Conservation (phyloP, 1,140 invertebrate species). For the Drosophila paulistorum region DNA sequence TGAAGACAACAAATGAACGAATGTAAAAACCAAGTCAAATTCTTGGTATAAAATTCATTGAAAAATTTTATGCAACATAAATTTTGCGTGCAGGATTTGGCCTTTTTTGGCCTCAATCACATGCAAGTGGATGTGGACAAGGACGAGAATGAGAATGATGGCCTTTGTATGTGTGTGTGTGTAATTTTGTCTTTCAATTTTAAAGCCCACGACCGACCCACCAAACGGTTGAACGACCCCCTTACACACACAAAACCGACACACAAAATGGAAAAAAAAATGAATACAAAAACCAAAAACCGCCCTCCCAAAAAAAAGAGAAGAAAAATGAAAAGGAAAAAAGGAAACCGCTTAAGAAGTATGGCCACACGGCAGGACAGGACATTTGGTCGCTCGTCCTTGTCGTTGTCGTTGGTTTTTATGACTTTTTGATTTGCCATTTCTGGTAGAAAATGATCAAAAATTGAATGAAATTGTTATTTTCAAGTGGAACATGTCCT, state of each 20-base stretch:
- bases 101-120: slow-evolving; percentile 59
- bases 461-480: slow-evolving; percentile 82
- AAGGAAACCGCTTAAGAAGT: slow-evolving; percentile 62
- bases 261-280: slow-evolving; percentile 12
- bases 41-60: slow-evolving; percentile 79
- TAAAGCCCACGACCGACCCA: slow-evolving; percentile 61
- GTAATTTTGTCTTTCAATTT: slow-evolving; percentile 68
- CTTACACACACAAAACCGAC: slow-evolving; percentile 1
- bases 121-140: slow-evolving; percentile 45
- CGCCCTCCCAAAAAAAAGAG: not conserved
- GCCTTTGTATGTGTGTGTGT: slow-evolving; percentile 32
- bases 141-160: not conserved
- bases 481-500: slow-evolving; percentile 81
- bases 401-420: slow-evolving; percentile 55
- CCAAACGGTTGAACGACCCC: slow-evolving; percentile 30
- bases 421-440: slow-evolving; percentile 81
- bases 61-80: slow-evolving; percentile 81
- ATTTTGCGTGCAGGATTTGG: slow-evolving; percentile 77
- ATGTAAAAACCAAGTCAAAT: slow-evolving; percentile 71
- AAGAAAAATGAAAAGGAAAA: slow-evolving; percentile 4
- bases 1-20: slow-evolving; percentile 56
- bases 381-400: slow-evolving; percentile 47
- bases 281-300: slow-evolving; percentile 8
- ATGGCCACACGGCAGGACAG: slow-evolving; percentile 49
- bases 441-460: slow-evolving; percentile 81